A percentile compares a stretch with the other conserved stretches of the same genome.
Evolutionary conservation across 2,888 invertebrate species (phyloP).

Genomic region (Metalampra italica): DNA sequence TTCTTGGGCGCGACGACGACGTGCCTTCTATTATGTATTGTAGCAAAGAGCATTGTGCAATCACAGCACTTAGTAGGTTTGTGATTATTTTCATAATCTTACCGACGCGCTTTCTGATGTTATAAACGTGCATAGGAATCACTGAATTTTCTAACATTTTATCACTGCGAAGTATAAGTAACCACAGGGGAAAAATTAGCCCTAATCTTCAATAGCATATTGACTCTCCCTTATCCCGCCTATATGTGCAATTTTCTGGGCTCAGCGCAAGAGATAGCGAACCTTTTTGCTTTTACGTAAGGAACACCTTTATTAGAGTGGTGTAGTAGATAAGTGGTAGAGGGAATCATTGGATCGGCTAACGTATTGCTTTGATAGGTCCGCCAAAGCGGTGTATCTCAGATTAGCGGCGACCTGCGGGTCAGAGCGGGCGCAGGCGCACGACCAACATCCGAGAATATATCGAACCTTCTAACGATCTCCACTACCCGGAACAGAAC

Average conservation of each 20-base stretch:
- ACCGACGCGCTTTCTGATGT: not conserved
- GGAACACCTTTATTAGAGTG: conserved; percentile 14
- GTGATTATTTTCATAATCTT: not conserved
- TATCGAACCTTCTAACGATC: conserved; percentile 27
- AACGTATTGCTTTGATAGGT: conserved; percentile 27
- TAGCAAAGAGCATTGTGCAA: not conserved
- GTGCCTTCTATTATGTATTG: not conserved
- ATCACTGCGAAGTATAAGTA: too few species aligned
- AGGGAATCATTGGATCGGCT: conserved; percentile 10
- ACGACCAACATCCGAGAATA: conserved; percentile 34
- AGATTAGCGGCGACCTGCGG: conserved; percentile 36
- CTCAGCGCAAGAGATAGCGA: conserved; percentile 13
- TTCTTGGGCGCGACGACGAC: conserved; percentile 11
- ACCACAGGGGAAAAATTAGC: too few species aligned
- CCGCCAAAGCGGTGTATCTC: conserved; percentile 32
- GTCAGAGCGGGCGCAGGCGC: conserved; percentile 22
- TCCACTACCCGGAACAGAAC: conserved; percentile 24
- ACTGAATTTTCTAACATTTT: too few species aligned
- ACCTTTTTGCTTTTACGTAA: conserved; percentile 18
- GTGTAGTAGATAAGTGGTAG: conserved; percentile 9
- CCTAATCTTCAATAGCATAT: too few species aligned
- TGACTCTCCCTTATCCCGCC: too few species aligned
- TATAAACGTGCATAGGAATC: not conserved
- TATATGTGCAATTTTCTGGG: not conserved
- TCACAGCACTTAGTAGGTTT: not conserved